Evolutionary conservation across 2,888 invertebrate species (phyloP).

Genomic region (Leptinotarsa haldemani): DNA sequence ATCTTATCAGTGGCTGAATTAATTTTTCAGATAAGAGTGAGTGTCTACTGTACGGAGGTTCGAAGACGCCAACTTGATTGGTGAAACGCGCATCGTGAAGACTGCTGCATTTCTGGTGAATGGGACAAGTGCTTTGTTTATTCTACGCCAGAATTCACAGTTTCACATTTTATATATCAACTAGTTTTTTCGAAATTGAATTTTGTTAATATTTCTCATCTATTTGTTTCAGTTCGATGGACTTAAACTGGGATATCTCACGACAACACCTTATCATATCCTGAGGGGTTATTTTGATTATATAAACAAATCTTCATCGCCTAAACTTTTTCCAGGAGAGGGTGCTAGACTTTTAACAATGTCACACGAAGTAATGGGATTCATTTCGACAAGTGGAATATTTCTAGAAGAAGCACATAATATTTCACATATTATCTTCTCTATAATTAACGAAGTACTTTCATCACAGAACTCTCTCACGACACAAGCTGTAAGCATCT

Average conservation of each 20-base stretch:
- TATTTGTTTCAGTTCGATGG: conserved; percentile 66
- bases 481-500: conserved; percentile 76
- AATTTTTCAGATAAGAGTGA: too few relatives aligned
- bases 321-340: conserved; percentile 71
- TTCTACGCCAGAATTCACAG: too few relatives aligned
- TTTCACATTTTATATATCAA: too few relatives aligned
- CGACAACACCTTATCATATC: conserved; percentile 70
- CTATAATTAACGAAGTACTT: conserved; percentile 76
- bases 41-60: too few relatives aligned
- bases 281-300: conserved; percentile 70
- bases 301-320: conserved; percentile 55
- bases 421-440: conserved; percentile 70
- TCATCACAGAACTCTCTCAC: conserved; percentile 76
- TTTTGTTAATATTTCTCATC: background rate
- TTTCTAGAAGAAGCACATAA: conserved; percentile 50
- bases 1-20: too few relatives aligned
- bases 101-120: too few relatives aligned
- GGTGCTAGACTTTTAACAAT: conserved; percentile 73
- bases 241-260: conserved; percentile 74
- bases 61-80: too few relatives aligned
- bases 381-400: conserved; percentile 61
- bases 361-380: conserved; percentile 71
- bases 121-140: too few relatives aligned
- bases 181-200: too few relatives aligned
- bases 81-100: too few relatives aligned